Base-by-base conservation (phyloP, 2,888 invertebrate species). In the Sarcophaga carnaria region DNA sequence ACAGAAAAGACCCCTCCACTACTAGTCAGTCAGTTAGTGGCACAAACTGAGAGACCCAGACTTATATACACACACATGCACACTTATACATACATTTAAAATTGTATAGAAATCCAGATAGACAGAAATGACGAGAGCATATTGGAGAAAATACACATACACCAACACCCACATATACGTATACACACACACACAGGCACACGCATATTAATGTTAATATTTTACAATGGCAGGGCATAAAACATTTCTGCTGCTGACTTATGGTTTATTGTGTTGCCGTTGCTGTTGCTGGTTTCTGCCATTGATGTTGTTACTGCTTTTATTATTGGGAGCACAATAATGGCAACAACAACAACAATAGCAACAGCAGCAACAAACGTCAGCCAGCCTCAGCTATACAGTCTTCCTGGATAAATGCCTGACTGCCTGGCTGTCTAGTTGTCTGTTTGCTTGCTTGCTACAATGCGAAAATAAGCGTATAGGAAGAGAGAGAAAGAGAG, bases 251-350 rank as follows among this genome's bases (percentile, higher is more conserved):
- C 80, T 76, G 75, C 84, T 80, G 84, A 84, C 84, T 84, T 84
- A 66, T 84, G 80, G 60, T 76, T 84, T 76, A 84, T 84, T 84
- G 80, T 69, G 11, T 78, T 79, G 70, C 63, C 37, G 71, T 54
- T 86, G 85, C 64, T 82, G 81, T 54, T 37, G 37, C 37, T 37
- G 37, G 37, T 37, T 37, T 82, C 75, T 83, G 86, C 78, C 64
- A 75, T 49, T 83, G 76, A 72, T 79, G 79, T 25, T 80, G 69
- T 64, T 76, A 66, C 66, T 71, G 47, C 47, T 75, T 54, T 75
- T 84, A 80, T 83, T 83, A 86, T 86, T 86, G 86, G 83, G 80
- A 86, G 67, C 72, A 80, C 75, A 76, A 82, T 37, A 37, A 37
- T 37, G 10, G 10, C 37, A 37, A 37, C 8, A 37, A 75, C 66